Evolutionary conservation across 2,113 vertebrate species (phyloP).

Genomic region (Narcine bancroftii): DNA sequence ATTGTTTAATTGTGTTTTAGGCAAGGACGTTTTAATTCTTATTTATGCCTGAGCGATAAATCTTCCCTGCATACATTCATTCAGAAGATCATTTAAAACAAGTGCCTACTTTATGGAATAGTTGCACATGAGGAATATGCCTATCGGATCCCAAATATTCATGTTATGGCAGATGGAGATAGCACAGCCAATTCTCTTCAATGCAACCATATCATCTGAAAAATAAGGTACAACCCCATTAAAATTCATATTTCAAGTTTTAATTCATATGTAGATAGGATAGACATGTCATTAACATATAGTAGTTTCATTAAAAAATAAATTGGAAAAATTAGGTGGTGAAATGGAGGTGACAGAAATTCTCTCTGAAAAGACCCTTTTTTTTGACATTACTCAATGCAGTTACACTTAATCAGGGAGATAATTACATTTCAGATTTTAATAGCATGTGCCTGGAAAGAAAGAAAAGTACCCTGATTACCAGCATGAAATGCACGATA

Average conservation of each 20-base stretch:
- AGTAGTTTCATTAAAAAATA: not conserved
- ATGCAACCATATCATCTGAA: constrained; percentile 86
- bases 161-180: constrained; percentile 66
- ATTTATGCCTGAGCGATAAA: not conserved
- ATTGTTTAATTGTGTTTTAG: not conserved
- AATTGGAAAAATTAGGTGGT: not conserved
- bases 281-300: not conserved
- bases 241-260: not conserved
- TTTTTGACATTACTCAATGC: not conserved
- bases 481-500: no score
- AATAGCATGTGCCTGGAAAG: not conserved
- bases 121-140: constrained; percentile 80
- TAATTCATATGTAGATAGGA: not conserved
- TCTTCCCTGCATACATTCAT: not conserved
- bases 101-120: constrained; percentile 80
- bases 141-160: constrained; percentile 65
- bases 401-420: not conserved
- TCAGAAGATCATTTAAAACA: not conserved
- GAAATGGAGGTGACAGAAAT: not conserved
- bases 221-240: constrained; percentile 9
- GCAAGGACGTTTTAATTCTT: not conserved
- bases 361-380: not conserved
- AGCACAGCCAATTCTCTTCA: constrained; percentile 74
- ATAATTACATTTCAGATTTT: not conserved
- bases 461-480: not conserved